Evolutionary conservation across 2,113 vertebrate genomes (phyloP), one percentile per base, ranked within the genome.

Genomic region (Sebastes schlegelii): DNA sequence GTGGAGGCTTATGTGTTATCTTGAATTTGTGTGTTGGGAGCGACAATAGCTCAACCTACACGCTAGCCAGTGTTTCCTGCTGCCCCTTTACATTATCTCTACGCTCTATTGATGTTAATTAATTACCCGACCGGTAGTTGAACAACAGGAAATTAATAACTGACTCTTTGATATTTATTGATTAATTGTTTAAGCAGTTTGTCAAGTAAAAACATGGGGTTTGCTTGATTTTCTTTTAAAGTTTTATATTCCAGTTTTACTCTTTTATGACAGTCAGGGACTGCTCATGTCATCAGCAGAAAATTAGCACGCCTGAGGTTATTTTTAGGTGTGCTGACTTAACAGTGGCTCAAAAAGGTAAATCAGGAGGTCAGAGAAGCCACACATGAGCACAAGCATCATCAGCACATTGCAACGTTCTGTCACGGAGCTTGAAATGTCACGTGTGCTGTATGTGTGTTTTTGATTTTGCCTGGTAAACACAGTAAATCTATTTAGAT

Each of bases 1-100:
- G 54, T 72, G 88, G 88, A 91, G 92, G 92, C 88, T 92, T 87
- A 90, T 84, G 88, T 93, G 90, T 91, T 92, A 92, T 88, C 83
- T 89, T 89, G 82, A 92, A 91, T 92, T 90, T 88, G 86, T 87
- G 88, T 82, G 84, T 85, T 66, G 48, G 79, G 82, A 86, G 81
- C 74, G 86, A 92, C 88, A 91, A 92, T 89, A 91, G 75, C 90
- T 77, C 86, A 89, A 91, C 88, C 89, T 89, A 89, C 92, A 88
- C 58, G 23, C 60, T 61, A 85, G 85, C 83, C 91, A 78, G 78
- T 79, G 55, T 87, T 90, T 89, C 80, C 84, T 66, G 79, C 67
- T 74, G 75, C 43, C 34, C 34, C 74, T 76, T 60, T 85, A 83
- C 71, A 16, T 70, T 60, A 79, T 83, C 66, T 57, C 62, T 43